Evolutionary conservation across 2,113 vertebrate species (phyloP), one percentile per base, ranked within the genome.

Genomic region (Himantopus leucocephalus): DNA sequence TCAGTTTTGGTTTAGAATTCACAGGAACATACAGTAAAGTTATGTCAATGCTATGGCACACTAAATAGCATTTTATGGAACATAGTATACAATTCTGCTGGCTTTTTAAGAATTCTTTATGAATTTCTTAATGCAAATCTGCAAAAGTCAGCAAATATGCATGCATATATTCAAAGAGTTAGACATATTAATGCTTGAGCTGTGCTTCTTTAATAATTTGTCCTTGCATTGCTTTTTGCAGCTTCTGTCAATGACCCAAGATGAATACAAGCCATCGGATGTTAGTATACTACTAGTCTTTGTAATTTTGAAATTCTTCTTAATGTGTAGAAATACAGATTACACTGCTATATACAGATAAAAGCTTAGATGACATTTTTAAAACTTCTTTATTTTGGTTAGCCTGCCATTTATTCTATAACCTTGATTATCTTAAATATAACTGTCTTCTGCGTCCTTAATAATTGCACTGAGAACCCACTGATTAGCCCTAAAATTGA

Each of bases 201-300:
- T 48, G 0, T 93, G 87, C 93, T 94, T 96, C 94, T 92, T 80
- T 98, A 98, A 98, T 98, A 91, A 96, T 94, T 96, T 97, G 32
- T 98, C 96, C 94, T 97, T 94, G 87, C 97, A 92, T 98, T 99
- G 96, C 97, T 96, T 98, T 98, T 98, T 98, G 92, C 98, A 99
- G 99, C 99, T 99, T 94, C 98, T 99, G 90, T 99, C 99, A 97
- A 95, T 99, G 98, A 99, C 99, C 91, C 99, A 98, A 98, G 99
- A 99, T 97, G 99, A 99, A 97, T 99, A 99, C 99, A 99, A 99
- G 97, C 98, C 99, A 70, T 98, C 98, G 59, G 99, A 99, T 98
- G 99, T 99, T 99, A 99, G 99, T 98, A 98, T 98, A 97, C 93
- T 93, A 84, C 98, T 96, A 97, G 67, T 97, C 74, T 94, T 97